These are phyloP conservation scores for Cettia cetti DNA, from an alignment of 2,113 vertebrate species.

Conservation along the genomic window DNA sequence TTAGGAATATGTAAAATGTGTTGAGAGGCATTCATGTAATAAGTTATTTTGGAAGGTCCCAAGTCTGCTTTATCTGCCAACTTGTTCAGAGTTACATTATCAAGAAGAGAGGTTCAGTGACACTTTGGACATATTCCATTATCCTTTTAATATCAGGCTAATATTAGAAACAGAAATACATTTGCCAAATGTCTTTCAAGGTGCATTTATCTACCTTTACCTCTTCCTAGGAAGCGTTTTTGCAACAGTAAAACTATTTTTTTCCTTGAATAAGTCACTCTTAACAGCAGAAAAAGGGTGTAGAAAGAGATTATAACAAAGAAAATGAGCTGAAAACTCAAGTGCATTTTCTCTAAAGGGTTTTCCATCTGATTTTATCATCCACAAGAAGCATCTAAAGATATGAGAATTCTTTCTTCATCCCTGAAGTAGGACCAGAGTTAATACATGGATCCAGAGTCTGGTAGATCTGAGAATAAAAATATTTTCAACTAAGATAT, in stretches of 20 bases:
- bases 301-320: neutral
- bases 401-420: neutral
- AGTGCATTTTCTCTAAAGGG: neutral
- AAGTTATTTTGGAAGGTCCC: neutral
- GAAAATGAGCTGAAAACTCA: neutral
- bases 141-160: neutral
- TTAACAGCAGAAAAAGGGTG: neutral
- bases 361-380: slow-evolving; percentile 1
- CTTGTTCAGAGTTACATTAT: neutral
- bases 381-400: neutral
- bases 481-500: neutral
- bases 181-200: slow-evolving; percentile 22
- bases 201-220: neutral
- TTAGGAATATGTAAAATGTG: neutral
- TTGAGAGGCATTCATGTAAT: neutral
- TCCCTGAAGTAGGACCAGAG: neutral
- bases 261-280: neutral
- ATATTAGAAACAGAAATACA: slow-evolving; percentile 17
- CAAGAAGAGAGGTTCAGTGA: neutral
- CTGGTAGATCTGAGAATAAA: neutral
- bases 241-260: neutral
- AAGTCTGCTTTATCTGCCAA: neutral
- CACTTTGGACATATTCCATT: neutral
- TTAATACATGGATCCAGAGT: neutral
- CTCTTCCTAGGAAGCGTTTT: neutral